Evolutionary conservation across 2,888 invertebrate species (phyloP).

Genomic region (Pterostichus madidus): DNA sequence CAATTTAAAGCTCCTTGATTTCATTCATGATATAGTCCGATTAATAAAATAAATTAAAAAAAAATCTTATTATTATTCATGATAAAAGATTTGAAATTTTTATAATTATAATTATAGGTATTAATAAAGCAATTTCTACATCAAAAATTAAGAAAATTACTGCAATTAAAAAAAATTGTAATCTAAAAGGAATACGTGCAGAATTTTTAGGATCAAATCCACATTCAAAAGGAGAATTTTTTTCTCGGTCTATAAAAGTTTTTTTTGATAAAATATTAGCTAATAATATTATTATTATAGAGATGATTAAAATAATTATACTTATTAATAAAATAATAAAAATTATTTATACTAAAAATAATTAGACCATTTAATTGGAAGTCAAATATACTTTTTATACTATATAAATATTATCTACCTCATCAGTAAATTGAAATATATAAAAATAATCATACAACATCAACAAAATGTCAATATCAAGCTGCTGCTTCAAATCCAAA

Average conservation of each 20-base stretch:
- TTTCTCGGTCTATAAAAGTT: constrained; percentile 80
- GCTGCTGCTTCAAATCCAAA: constrained; percentile 82
- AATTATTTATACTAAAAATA: constrained; percentile 80
- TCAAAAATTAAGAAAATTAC: constrained; percentile 86
- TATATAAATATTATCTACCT: constrained; percentile 82
- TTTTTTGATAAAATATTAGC: constrained; percentile 80
- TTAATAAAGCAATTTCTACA: constrained; percentile 82
- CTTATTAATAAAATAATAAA: constrained; percentile 74
- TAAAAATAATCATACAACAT: constrained; percentile 80
- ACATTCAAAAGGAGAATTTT: constrained; percentile 81
- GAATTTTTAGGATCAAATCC: constrained; percentile 79
- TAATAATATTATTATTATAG: constrained; percentile 78
- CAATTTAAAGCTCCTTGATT: constrained; percentile 81
- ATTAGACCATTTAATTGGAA: constrained; percentile 83
- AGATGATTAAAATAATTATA: constrained; percentile 75
- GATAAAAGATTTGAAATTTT: constrained; percentile 71
- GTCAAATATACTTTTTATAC: constrained; percentile 84
- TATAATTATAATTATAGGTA: constrained; percentile 78
- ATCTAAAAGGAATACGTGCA: constrained; percentile 78
- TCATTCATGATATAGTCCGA: constrained; percentile 78
- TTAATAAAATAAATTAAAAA: constrained; percentile 78
- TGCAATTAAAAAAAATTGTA: constrained; percentile 82
- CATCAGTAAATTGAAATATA: constrained; percentile 84
- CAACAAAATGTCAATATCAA: constrained; percentile 84
- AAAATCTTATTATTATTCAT: constrained; percentile 72